Evolutionary conservation across 2,113 vertebrate species (phyloP).

Genomic region (Heterotilapia buettikoferi): DNA sequence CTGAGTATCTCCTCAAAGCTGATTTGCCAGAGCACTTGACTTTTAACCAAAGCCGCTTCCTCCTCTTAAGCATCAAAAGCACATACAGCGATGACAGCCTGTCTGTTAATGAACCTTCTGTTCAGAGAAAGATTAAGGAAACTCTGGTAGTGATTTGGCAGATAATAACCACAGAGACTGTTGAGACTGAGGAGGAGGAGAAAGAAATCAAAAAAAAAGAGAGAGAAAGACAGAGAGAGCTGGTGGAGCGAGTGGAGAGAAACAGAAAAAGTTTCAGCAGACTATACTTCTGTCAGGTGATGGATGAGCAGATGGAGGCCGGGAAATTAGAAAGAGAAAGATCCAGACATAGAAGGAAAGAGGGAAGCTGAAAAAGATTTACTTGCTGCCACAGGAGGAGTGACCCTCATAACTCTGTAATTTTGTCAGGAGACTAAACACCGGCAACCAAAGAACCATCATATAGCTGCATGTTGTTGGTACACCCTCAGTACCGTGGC

Average conservation of each 20-base stretch:
- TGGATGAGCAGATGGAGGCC: constrained; percentile 30
- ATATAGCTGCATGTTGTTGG: not conserved
- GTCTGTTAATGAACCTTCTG: constrained; percentile 43
- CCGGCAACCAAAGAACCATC: not conserved
- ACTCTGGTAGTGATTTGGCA: constrained; percentile 21
- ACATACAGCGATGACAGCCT: not conserved
- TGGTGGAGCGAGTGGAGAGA: not conserved
- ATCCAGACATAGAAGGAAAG: not conserved
- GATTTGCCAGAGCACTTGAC: constrained; percentile 21
- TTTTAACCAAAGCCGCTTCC: not conserved
- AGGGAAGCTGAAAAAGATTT: not conserved
- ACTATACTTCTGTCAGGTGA: constrained; percentile 33
- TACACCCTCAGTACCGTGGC: not conserved
- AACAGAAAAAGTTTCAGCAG: not conserved
- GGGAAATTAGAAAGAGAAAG: constrained; percentile 31
- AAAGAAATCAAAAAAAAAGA: not conserved
- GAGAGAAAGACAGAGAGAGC: not conserved
- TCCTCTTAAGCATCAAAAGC: constrained; percentile 11
- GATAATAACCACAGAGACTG: constrained; percentile 6
- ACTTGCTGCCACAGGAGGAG: not conserved
- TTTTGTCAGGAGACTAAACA: constrained; percentile 3
- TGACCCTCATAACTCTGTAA: not conserved
- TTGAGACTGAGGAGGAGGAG: not conserved
- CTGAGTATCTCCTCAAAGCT: constrained; percentile 5
- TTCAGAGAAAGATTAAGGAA: constrained; percentile 27